Conservation (phyloP, 2,888 invertebrate species). For the Proisotoma minuta region DNA sequence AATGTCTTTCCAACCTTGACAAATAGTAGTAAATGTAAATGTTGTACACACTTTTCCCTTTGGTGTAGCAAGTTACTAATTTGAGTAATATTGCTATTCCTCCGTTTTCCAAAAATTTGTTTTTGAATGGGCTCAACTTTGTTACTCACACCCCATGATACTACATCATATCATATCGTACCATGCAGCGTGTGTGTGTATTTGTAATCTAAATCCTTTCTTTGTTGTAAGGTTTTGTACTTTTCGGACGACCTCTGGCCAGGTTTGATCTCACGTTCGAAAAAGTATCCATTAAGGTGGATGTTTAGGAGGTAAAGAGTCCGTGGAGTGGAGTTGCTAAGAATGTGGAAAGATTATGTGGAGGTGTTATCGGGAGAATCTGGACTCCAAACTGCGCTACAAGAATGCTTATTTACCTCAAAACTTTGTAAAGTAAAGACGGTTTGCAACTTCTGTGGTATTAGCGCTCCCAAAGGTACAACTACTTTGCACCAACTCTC, state of each 20-base stretch:
- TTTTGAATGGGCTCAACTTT: too few relatives aligned
- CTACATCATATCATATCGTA: too few relatives aligned
- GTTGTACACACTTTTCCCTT: too few relatives aligned
- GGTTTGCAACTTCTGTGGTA: constrained; percentile 11
- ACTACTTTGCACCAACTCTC: constrained; percentile 11
- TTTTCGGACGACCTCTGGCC: neutral
- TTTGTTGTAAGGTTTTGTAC: neutral
- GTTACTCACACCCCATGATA: too few relatives aligned
- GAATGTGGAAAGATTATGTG: neutral
- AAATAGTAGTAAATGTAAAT: too few relatives aligned
- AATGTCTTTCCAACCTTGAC: too few relatives aligned
- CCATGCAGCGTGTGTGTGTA: too few relatives aligned
- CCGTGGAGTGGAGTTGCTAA: neutral
- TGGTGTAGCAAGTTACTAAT: too few relatives aligned
- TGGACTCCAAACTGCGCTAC: neutral
- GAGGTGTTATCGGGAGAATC: constrained; percentile 3
- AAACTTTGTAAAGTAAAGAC: neutral
- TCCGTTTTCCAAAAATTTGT: too few relatives aligned
- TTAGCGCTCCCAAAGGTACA: constrained; percentile 8
- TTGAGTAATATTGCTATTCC: too few relatives aligned
- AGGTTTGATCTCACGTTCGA: neutral
- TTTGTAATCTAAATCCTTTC: too few relatives aligned
- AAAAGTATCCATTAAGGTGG: neutral
- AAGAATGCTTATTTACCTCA: constrained; percentile 6
- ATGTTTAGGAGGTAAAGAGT: constrained; percentile 3